These are phyloP conservation scores for Cancer borealis DNA, from an alignment of 2,888 invertebrate species.

Conservation along the genomic window DNA sequence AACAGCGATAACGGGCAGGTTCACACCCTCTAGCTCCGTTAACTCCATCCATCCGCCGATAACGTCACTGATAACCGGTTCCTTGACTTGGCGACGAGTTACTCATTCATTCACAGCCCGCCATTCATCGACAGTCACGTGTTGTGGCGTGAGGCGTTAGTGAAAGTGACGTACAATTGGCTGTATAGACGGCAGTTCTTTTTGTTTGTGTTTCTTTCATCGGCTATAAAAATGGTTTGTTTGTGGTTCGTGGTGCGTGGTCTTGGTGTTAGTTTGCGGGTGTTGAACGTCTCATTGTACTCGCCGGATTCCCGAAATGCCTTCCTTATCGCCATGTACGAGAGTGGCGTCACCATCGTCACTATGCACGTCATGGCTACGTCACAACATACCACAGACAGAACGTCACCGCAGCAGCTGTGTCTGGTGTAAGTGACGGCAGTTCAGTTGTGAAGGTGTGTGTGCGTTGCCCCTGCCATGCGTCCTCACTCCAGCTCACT, in stretches of 20 bases:
- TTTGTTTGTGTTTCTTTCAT: not conserved
- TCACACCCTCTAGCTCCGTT: not conserved
- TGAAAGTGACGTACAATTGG: not conserved
- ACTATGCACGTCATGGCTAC: slow-evolving; percentile 8
- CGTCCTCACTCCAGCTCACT: not conserved
- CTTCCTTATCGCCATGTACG: slow-evolving; percentile 1
- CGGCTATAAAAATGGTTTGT: not conserved
- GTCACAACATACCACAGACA: slow-evolving; percentile 29
- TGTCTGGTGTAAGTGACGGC: not conserved
- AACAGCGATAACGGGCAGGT: not conserved
- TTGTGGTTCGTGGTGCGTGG: not conserved
- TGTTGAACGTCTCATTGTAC: not conserved
- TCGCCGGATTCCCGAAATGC: not conserved
- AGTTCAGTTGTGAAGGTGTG: slow-evolving; percentile 14
- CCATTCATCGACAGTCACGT: not conserved
- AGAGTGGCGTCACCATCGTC: not conserved
- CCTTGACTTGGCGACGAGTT: not conserved
- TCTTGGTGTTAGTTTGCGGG: not conserved
- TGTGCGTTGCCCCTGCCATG: not conserved
- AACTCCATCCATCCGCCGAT: not conserved
- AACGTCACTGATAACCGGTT: not conserved
- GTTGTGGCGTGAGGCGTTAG: not conserved
- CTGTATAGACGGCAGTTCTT: not conserved
- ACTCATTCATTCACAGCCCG: not conserved
- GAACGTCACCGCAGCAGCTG: slow-evolving; percentile 1